Conservation (phyloP, 2,888 invertebrate genomes). For the Enchytraeus crypticus region DNA sequence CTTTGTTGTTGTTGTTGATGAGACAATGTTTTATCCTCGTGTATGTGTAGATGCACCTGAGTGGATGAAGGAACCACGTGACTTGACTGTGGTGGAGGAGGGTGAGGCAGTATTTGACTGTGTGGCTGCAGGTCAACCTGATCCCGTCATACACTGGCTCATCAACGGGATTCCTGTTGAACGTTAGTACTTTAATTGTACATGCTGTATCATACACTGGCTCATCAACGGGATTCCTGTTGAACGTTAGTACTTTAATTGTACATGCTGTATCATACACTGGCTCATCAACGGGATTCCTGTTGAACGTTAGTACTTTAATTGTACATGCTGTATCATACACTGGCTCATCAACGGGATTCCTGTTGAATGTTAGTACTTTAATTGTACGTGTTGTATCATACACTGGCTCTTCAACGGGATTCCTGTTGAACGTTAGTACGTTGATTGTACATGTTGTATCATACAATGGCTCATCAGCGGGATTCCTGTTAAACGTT, state of each 20-base stretch:
- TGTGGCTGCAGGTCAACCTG: neutral
- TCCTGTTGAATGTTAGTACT: neutral
- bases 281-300: neutral
- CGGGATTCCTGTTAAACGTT: neutral
- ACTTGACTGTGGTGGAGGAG: conserved; percentile 2
- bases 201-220: no score
- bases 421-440: neutral
- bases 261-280: neutral
- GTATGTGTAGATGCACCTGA: neutral
- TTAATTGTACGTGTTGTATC: neutral
- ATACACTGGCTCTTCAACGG: neutral
- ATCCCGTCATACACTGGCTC: conserved; percentile 1
- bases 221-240: neutral
- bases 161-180: conserved; percentile 4
- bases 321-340: neutral
- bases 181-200: neutral
- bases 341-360: neutral
- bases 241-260: neutral
- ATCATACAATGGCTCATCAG: neutral
- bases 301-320: neutral
- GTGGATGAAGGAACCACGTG: neutral
- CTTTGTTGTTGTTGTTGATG: no score
- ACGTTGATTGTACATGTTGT: neutral
- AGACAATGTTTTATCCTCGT: no score
- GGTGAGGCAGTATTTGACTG: neutral